Evolutionary conservation across 2,888 invertebrate genomes (phyloP), one percentile per base, ranked within the genome.

Genomic region (Halictus ligatus): DNA sequence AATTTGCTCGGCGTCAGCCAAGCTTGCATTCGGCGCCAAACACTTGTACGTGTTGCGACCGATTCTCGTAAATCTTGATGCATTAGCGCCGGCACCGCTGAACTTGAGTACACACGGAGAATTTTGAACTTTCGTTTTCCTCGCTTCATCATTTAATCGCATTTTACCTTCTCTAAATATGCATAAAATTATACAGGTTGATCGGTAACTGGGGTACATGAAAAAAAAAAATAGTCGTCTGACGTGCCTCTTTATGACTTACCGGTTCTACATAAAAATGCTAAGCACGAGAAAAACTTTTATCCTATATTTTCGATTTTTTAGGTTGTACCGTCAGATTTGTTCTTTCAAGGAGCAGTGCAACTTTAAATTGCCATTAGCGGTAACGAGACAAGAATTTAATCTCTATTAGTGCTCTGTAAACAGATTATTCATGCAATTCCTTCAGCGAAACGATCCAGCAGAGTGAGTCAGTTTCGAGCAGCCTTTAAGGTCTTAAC

Each of bases 1-100:
- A 79, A 83, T 79, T 83, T 81, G 60, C 73, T 71, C 81, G 69
- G 48, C 54, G 71, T 46, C 71, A 76, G 87, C 77, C 85, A 82
- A 72, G 75, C 80, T 85, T 64, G 73, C 58, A 78, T 80, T 74
- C 40, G 84, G 78, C 77, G 82, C 78, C 79, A 80, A 80, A 69
- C 78, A 81, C 73, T 84, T 81, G 83, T 82, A 83, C 82, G 77
- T 25, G 29, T 40, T 80, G 75, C 60, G 71, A 77, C 50, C 58
- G 25, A 25, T 58, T 48, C 60, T 78, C 72, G 29, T 85, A 86
- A 85, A 85, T 85, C 69, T 81, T 75, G 8, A 21, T 60, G 75
- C 74, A 67, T n/a, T 79, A 80, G 69, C 69, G 75, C 69, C 74
- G 76, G 75, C n/a, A 21, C 12, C n/a, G 58, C 50, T 29, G 58